Conservation (phyloP, 2,113 vertebrate genomes). For the Podarcis muralis region DNA sequence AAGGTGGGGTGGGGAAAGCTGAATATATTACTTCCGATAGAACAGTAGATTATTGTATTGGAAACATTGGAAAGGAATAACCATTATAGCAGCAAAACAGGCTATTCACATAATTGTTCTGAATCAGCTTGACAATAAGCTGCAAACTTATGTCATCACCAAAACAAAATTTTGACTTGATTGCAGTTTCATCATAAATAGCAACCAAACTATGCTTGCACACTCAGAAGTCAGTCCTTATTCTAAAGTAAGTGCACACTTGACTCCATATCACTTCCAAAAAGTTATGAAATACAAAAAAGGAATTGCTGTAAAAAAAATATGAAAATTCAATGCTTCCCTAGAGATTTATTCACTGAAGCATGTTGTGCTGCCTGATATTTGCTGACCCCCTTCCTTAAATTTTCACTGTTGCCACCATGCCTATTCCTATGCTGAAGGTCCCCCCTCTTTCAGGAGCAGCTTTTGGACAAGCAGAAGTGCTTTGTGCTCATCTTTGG, state of each 20-base stretch:
- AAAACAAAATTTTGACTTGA: slow-evolving; percentile 22
- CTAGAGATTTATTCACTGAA: not conserved
- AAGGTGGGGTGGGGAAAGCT: not conserved
- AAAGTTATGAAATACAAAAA: not conserved
- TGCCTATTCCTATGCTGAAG: not conserved
- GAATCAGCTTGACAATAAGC: slow-evolving; percentile 21
- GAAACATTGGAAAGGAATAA: not conserved
- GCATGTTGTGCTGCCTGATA: not conserved
- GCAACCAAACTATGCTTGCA: not conserved
- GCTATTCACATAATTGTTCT: not conserved
- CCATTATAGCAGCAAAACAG: slow-evolving; percentile 28
- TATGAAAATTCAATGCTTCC: not conserved
- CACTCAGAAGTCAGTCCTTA: slow-evolving; percentile 14
- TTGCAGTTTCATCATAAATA: slow-evolving; percentile 25
- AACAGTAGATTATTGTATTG: slow-evolving; percentile 7
- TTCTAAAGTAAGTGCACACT: not conserved
- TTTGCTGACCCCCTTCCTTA: not conserved
- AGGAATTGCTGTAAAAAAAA: not conserved
- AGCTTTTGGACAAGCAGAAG: not conserved
- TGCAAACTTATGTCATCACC: slow-evolving; percentile 26
- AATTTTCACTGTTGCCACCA: not conserved
- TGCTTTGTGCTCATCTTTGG: not conserved
- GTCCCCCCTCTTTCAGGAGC: not conserved
- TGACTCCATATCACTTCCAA: not conserved
- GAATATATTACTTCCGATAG: slow-evolving; percentile 36